These are phyloP conservation scores for Lobophora halterata DNA, from an alignment of 2,888 invertebrate genomes.

Conservation along the genomic window DNA sequence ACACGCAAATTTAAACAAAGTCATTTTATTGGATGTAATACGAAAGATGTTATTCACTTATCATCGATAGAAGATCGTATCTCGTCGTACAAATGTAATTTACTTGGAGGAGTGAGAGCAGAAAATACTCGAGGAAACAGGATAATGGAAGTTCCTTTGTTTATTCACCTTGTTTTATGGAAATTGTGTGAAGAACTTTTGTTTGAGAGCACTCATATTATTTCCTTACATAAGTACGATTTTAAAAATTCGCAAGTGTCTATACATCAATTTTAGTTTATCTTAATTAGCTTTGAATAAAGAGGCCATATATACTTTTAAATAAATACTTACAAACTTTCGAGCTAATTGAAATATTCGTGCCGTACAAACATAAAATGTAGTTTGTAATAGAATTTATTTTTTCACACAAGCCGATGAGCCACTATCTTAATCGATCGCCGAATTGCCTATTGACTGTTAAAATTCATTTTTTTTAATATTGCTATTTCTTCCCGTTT, in stretches of 20 bases:
- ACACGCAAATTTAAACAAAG: constrained; percentile 23
- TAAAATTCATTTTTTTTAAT: too few relatives aligned
- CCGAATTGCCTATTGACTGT: too few relatives aligned
- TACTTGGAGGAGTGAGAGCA: constrained; percentile 41
- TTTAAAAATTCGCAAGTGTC: too few relatives aligned
- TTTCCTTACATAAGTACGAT: constrained; percentile 16
- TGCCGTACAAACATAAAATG: too few relatives aligned
- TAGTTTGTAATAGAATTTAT: constrained; percentile 10
- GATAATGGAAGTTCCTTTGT: constrained; percentile 50
- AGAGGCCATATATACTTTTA: too few relatives aligned
- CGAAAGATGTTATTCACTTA: constrained; percentile 32
- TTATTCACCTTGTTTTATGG: constrained; percentile 48
- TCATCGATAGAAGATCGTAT: constrained; percentile 42
- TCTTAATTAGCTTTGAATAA: too few relatives aligned
- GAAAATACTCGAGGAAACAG: constrained; percentile 50
- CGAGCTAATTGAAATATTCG: too few relatives aligned
- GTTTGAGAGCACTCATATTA: constrained; percentile 29
- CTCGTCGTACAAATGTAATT: constrained; percentile 49
- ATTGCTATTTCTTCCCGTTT: background rate
- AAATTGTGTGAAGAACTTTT: constrained; percentile 41
- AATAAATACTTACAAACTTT: too few relatives aligned
- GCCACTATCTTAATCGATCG: too few relatives aligned
- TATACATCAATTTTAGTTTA: too few relatives aligned
- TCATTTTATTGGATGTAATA: constrained; percentile 29
- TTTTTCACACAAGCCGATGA: background rate